A percentile compares a stretch with the other conserved stretches of the same genome.
phyloP scores from a whole-genome alignment of 2,888 invertebrate genomes.

The Scrobipalpa atriplicella region DNA sequence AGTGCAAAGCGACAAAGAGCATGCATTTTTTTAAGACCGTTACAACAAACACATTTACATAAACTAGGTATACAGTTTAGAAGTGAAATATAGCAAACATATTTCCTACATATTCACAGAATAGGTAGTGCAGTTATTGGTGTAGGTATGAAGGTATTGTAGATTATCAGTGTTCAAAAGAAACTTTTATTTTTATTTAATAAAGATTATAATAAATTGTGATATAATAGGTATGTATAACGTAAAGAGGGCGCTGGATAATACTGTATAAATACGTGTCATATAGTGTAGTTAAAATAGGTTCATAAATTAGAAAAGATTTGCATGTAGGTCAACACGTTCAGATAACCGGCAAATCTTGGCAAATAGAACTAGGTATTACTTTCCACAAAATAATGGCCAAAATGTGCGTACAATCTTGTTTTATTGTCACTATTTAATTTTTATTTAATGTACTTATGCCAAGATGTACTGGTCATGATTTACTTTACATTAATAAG shows the following conservation, averaged over 20 bases:
- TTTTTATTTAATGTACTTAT: not conserved
- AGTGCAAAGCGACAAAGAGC: slow-evolving; percentile 60
- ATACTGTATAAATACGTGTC: not conserved
- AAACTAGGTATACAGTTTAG: slow-evolving; percentile 25
- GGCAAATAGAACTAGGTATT: not conserved
- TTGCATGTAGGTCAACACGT: too few relatives aligned
- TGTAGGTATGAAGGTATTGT: too few relatives aligned
- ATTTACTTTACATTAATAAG: not conserved
- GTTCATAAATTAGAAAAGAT: not conserved
- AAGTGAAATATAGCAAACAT: too few relatives aligned
- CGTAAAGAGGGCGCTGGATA: too few relatives aligned
- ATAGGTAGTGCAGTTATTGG: too few relatives aligned
- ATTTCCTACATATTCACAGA: too few relatives aligned
- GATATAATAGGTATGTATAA: too few relatives aligned
- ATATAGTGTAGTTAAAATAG: not conserved
- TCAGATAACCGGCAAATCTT: not conserved
- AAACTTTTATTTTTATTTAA: too few relatives aligned
- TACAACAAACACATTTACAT: slow-evolving; percentile 36
- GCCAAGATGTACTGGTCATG: not conserved
- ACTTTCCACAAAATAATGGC: not conserved
- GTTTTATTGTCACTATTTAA: too few relatives aligned
- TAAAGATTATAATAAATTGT: too few relatives aligned
- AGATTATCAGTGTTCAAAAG: too few relatives aligned
- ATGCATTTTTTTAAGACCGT: slow-evolving; percentile 34
- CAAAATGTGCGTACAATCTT: not conserved